Base-by-base conservation (phyloP, 1,140 invertebrate genomes). In the Drosophila pseudoananassae region DNA sequence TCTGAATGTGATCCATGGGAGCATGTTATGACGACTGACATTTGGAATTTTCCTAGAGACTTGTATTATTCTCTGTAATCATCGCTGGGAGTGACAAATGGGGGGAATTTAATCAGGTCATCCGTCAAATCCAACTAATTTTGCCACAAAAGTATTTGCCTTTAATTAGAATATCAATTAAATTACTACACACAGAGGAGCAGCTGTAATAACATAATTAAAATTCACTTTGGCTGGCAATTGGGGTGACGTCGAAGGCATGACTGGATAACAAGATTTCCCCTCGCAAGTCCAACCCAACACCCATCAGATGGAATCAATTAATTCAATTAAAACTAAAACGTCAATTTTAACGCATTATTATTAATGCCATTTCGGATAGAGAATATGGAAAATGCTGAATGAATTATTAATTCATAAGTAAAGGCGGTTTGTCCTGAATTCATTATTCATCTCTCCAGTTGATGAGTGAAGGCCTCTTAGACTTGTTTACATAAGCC, bases 81-180 rank as follows among this genome's bases (percentile, higher is more conserved):
- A 79, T 17, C 59, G 29, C 47, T 20, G 15, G 17, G 9, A n/a
- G 54, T 66, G 31, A 46, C 23, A 27, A 66, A 51, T 66, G 27
- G 5, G 8, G 4, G 4, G 1, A 47, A 55, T 47, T 68, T 56
- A 68, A 69, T 56, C 23, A 15, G 31, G 15, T 4, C 40, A 46
- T 60, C 51, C 43, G 15, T 61, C 51, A 55, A 25, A 50, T 33
- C 33, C 31, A 46, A 9, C 9, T 47, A 54, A 58, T 49, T 49
- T 38, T 6, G 27, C 38, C 15, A 7, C 23, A 29, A 38, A 31
- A 29, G 14, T 82, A 72, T 82, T 82, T 82, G n/a, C 76, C 75
- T 61, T 87, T 87, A 88, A 88, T 87, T 82, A 78, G 49, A 33
- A 57, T 78, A 78, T 87, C 64, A 85, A 85, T 85, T 85, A 87